phyloP scores from a whole-genome alignment of 2,113 vertebrate genomes.

The Salvator merianae region DNA sequence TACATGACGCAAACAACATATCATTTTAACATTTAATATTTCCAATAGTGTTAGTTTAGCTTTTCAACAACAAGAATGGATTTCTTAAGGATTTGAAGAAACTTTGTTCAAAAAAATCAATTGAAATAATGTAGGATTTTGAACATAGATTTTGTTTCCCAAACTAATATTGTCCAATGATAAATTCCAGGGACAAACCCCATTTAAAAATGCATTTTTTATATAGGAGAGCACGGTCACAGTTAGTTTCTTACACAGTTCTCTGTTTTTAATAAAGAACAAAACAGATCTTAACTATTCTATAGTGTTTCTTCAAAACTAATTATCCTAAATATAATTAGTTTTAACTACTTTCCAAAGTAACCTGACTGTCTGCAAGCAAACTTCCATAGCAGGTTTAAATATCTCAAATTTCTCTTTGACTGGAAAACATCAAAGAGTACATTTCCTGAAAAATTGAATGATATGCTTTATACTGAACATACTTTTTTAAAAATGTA shows the following conservation, averaged over 20 bases:
- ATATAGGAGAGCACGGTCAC: not conserved
- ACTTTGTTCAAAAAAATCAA: constrained; percentile 32
- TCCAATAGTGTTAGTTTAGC: not conserved
- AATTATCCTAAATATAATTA: not conserved
- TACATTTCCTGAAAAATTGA: not conserved
- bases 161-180: not conserved
- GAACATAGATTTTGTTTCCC: not conserved
- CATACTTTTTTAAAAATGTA: not conserved
- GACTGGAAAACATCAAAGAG: not conserved
- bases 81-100: not conserved
- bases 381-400: not conserved
- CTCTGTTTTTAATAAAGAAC: not conserved
- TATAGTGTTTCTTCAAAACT: not conserved
- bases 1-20: constrained; percentile 55
- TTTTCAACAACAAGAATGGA: constrained; percentile 34
- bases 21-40: not conserved
- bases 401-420: not conserved
- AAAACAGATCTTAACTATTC: not conserved
- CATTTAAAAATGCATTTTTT: not conserved
- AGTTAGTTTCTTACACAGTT: not conserved
- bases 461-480: not conserved
- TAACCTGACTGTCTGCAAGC: not conserved
- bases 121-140: not conserved
- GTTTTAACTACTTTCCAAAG: not conserved
- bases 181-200: not conserved